phyloP scores from a whole-genome alignment of 1,140 invertebrate genomes.

The Aplysia californica region DNA sequence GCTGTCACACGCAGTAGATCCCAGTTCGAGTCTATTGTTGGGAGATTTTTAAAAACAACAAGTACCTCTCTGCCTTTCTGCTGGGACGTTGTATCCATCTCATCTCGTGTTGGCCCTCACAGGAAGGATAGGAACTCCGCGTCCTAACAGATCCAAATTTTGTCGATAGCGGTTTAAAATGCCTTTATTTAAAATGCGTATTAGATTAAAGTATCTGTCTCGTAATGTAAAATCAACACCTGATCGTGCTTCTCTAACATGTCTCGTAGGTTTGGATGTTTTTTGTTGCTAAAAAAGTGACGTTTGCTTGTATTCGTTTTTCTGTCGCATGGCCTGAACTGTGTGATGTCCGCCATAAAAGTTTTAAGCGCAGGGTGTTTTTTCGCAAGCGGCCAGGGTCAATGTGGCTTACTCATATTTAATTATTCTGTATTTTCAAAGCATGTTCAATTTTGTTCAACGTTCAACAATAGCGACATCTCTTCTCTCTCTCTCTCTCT shows the following conservation, averaged over 20 bases:
- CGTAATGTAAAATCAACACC: not conserved
- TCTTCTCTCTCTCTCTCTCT: not conserved
- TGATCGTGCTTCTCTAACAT: not conserved
- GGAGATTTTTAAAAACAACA: too few relatives aligned
- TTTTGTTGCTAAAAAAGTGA: not conserved
- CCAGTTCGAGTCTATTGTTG: too few relatives aligned
- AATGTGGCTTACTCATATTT: too few relatives aligned
- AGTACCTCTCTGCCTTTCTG: not conserved
- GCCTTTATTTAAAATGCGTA: not conserved
- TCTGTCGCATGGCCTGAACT: not conserved
- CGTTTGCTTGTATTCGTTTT: not conserved
- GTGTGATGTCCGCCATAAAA: not conserved
- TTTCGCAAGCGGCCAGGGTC: too few relatives aligned
- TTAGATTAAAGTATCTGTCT: not conserved
- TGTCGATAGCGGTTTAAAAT: not conserved
- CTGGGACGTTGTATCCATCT: not conserved
- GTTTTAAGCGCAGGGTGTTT: too few relatives aligned
- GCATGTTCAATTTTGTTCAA: too few relatives aligned
- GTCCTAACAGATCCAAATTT: not conserved
- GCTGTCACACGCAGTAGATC: too few relatives aligned
- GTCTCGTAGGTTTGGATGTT: not conserved
- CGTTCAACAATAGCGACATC: not conserved
- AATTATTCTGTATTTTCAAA: too few relatives aligned
- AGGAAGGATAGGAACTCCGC: not conserved
- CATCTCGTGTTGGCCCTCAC: not conserved